These are phyloP conservation scores for Hippocampus mohnikei DNA, from an alignment of 2,113 vertebrate genomes.

Conservation along the genomic window DNA sequence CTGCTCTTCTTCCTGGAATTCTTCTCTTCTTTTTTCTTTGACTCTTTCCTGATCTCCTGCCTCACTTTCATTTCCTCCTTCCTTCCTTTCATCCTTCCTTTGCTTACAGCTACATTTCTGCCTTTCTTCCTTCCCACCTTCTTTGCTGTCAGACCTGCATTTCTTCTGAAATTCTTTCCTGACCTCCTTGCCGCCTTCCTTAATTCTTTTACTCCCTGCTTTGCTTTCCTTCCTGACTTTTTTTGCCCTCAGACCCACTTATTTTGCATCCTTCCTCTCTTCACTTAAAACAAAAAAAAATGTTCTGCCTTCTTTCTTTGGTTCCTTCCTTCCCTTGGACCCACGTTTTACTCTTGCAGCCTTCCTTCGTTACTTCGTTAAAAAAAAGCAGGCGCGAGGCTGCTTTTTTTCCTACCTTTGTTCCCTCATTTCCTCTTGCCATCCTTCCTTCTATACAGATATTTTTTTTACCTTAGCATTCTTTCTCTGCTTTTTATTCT, in stretches of 20 bases:
- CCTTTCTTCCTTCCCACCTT: not conserved
- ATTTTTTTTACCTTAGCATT: not conserved
- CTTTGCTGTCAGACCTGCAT: too few relatives aligned
- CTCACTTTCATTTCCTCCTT: not conserved
- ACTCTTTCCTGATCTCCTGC: too few relatives aligned
- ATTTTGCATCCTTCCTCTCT: not conserved
- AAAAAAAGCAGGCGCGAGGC: too few relatives aligned
- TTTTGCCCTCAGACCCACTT: not conserved
- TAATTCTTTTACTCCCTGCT: not conserved
- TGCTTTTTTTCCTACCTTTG: not conserved
- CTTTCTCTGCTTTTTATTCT: not conserved
- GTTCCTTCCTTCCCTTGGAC: not conserved
- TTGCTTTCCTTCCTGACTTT: not conserved
- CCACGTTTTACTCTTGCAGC: not conserved
- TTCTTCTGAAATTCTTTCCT: too few relatives aligned
- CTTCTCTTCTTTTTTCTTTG: not conserved
- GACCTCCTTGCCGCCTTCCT: not conserved
- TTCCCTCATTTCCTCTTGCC: not conserved
- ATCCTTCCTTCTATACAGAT: not conserved
- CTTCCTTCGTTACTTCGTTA: not conserved
- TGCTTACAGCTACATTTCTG: not conserved
- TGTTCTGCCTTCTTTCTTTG: too few relatives aligned
- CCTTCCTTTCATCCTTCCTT: not conserved
- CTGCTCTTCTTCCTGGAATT: not conserved
- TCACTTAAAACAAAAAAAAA: too few relatives aligned